Evolutionary conservation across 2,888 invertebrate species (phyloP), one percentile per base, ranked within the genome.

Genomic region (Mythimna albipuncta): DNA sequence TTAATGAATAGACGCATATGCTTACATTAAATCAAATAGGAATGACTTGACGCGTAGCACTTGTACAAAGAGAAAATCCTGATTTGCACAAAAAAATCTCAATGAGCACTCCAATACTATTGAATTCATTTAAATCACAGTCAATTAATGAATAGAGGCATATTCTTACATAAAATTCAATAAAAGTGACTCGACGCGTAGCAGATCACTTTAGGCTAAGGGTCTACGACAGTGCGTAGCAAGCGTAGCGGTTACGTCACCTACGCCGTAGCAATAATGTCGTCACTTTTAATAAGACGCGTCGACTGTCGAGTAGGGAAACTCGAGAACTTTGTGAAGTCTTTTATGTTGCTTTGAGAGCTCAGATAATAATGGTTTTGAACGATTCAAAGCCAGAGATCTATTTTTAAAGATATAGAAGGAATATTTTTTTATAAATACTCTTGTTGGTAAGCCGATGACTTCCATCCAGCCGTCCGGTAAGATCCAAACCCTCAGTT

Each of bases 211-310:
- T 59, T 74, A 6, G 26, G 9, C 6, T n/a, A 57, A 21, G 47
- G 61, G 50, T 58, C 81, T 64, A 74, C 59, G 35, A 57, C 21
- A 59, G 11, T 38, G 6, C 41, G 77, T 75, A 77, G 69, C 41
- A 1, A 13, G 21, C 76, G 81, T 74, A 65, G 61, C 44, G 1
- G 10, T 47, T 55, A 41, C 44, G 38, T 41, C 32, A 41, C 58
- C 70, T 65, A 70, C 70, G 70, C 50, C 38, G 75, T 75, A 75
- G 75, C 44, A 58, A 47, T 47, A 52, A 57, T 55, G 50, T 11
- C 13, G 47, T n/a, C 41, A 44, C 38, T 19, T 67, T 6, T 21
- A 75, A 11, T 32, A 44, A n/a, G 47, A 35, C 21, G 26, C 54
- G 21, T 26, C 4, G 41, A 21, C 35, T n/a, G 41, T 9, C n/a